Evolutionary conservation across 2,888 invertebrate species (phyloP), one percentile per base, ranked within the genome.

Genomic region (Yponomeuta plumbellus): DNA sequence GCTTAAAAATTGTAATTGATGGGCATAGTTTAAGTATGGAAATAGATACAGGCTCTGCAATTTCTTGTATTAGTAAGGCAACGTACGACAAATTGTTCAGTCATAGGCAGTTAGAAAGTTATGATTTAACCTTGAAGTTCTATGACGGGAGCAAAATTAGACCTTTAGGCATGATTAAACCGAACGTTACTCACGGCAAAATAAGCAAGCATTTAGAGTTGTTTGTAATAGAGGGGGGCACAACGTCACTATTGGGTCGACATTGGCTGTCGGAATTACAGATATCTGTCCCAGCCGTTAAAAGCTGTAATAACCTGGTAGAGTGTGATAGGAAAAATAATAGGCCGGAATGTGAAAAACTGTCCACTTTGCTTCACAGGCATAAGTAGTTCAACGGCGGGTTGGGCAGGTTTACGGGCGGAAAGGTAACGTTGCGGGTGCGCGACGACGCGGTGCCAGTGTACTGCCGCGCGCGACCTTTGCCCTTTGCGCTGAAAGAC

Each of bases 401-500:
- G 34, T 8, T 34, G 8, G 34, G 34, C 34, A 34, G 34, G 34
- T 34, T 34, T 34, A 34, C 6, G 34, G 34, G 34, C 34, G 34
- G 34, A 1, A 34, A 6, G 34, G 34, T 34, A 34, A 34, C 34
- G 8, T 34, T 34, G 34, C 34, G 34, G 34, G 34, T 34, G 34
- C 22, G 56, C 3, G 56, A 52, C 44, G 58, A 59, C 57, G 64
- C 67, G 57, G 40, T 44, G 67, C 67, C 61, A 56, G 52, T 64
- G 39, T 64, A 23, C 34, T n/a, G 26, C 34, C 68, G 66, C n/a
- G 61, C 70, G 10, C 69, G 71, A 61, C 66, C 66, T 23, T 62
- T 71, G n/a, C 67, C 70, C 10, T 70, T 22, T 8, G 67, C 70
- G 64, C 44, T 71, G 11, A 64, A 70, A 17, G 69, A 67, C 17